Base-by-base conservation (phyloP, 1,140 invertebrate genomes). In the Phthorimaea operculella region DNA sequence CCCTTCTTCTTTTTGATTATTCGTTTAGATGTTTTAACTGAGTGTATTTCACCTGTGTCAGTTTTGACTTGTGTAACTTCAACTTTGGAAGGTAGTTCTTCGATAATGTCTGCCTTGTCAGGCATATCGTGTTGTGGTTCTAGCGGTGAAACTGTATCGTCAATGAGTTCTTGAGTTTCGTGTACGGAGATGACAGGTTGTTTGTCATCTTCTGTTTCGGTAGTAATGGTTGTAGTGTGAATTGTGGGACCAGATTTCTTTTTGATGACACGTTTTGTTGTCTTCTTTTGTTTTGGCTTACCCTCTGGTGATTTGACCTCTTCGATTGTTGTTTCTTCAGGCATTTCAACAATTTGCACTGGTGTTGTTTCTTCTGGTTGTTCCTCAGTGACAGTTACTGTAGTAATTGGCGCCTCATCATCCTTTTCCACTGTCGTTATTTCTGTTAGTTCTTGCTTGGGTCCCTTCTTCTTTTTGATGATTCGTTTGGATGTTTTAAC, bases 371-470 rank as follows among this genome's bases (percentile, higher is more conserved):
- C 62, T 48, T 78, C 34, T 49, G 62, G 49, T 33, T 62, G 45
- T 49, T 59, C 53, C 57, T 67, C 55, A 14, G 36, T 59, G 42
- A 62, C 71, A 11, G 60, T 55, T 0, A 81, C 68, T 3, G 70
- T 76, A 7, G 68, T 75, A 45, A 83, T 59, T 9, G 83, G 75
- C 49, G 66, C 60, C 59, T 86, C 75, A 44, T 81, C 78, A 54
- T 86, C 82, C 62, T 86, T 83, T 70, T 87, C 76, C 45, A 86
- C 67, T n/a, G 85, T 85, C n/a, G 81, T 76, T 55, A 86, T 82
- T 74, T 87, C 83, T 9, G 78, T 86, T 1, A 81, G 72, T 69
- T 85, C 72, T 60, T 83, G 61, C 60, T 78, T 84, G 4, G 70
- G 67, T 42, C 80, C 86, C 56, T 71, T 77, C 33, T 76, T 72